Evolutionary conservation across 1,140 invertebrate species (phyloP), one percentile per base, ranked within the genome.

Genomic region (Heliconius himera): DNA sequence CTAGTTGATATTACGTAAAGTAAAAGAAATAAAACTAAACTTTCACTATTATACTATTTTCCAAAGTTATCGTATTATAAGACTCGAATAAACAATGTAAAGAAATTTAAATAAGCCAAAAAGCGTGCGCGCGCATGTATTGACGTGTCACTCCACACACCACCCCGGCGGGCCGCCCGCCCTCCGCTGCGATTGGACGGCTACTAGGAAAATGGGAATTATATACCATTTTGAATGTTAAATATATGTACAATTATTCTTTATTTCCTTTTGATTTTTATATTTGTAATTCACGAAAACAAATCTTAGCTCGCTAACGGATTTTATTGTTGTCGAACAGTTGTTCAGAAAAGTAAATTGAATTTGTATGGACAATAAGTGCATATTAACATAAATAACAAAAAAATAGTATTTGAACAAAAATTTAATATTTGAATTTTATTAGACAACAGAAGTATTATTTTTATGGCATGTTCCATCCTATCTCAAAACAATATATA

Each of bases 41-140:
- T 60, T 60, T 60, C 54, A 22, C 20, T 3, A 60, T 60, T 26
- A 22, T 60, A 60, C 11, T 22, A 20, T 22, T 60, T 22, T 60
- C 8, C 20, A 9, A 60, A 60, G 1, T 60, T 4, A 26, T 9
- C n/a, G n/a, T 22, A 60, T 8, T 33, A 51, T 71, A 51, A 36
- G 8, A 5, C 3, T 13, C 1, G 20, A 29, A 79, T 79, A 46
- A 49, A 41, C 56, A 72, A 71, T 84, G 79, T 83, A 74, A 66
- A 70, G 76, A 70, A 76, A 71, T 66, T 76, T 77, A 77, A 76
- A 80, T 76, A 80, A 77, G 75, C 70, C 51, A 26, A 73, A 66
- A 77, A 76, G 51, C 54, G 41, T 86, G 86, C 86, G 84, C 84
- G 86, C 86, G 84, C 86, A 86, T 78, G 81, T 83, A 83, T 84